Percentiles rank a stretch among this genome's conserved stretches.
Conservation (phyloP, 2,113 vertebrate species). For the Callipepla californica region DNA sequence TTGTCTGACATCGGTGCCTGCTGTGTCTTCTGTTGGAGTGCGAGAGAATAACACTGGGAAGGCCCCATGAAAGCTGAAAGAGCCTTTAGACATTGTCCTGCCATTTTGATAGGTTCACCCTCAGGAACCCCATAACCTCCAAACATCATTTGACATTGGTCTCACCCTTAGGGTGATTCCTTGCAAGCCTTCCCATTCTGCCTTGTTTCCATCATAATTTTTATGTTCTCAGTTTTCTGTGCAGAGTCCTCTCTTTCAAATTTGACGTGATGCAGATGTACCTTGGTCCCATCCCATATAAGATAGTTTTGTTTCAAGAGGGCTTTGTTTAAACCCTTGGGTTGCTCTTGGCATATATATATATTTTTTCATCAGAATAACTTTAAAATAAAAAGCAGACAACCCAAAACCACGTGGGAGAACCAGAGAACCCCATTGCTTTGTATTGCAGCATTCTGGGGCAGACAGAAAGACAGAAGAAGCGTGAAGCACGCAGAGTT, state of each 20-base stretch:
- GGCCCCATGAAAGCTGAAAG: not conserved
- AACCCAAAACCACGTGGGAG: not conserved
- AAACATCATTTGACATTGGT: too few species aligned
- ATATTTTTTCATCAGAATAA: fast-evolving
- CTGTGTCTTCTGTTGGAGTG: not conserved
- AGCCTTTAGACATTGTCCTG: not conserved
- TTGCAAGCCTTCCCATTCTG: not conserved
- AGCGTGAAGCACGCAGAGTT: fast-evolving
- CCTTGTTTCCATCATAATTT: not conserved
- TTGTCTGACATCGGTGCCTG: constrained; percentile 1
- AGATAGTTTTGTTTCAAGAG: not conserved
- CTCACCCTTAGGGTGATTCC: too few species aligned
- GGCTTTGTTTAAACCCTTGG: not conserved
- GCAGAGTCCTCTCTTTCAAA: not conserved
- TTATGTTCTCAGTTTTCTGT: not conserved
- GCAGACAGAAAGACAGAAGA: not conserved
- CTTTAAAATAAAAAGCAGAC: not conserved
- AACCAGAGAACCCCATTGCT: fast-evolving
- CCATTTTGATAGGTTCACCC: fast-evolving
- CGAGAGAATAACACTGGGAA: not conserved
- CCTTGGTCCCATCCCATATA: fast-evolving
- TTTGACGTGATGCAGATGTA: fast-evolving
- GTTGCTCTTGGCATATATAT: fast-evolving
- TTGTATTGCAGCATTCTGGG: fast-evolving
- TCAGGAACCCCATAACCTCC: not conserved